Evolutionary conservation across 2,888 invertebrate species (phyloP).

Genomic region (Eupithecia pulchellata): DNA sequence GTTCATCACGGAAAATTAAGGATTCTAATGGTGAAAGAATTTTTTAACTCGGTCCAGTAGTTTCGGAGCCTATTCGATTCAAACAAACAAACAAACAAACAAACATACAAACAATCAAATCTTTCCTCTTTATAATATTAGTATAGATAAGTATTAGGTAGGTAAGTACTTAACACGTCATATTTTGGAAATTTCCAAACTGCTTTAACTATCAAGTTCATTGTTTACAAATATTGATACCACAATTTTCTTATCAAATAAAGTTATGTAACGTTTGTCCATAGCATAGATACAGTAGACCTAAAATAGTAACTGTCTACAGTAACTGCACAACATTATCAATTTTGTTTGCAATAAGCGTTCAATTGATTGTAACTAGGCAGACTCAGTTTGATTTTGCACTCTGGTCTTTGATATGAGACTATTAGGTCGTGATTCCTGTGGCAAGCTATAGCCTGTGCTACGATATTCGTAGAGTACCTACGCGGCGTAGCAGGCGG

Average conservation of each 20-base stretch:
- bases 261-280: constrained; percentile 7
- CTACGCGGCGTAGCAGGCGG: constrained; percentile 49
- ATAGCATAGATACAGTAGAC: constrained; percentile 3
- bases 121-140: too few relatives aligned
- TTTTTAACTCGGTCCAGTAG: too few relatives aligned
- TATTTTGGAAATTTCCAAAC: not conserved
- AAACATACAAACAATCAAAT: too few relatives aligned
- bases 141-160: too few relatives aligned
- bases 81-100: too few relatives aligned
- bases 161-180: not conserved
- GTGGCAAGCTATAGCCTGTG: constrained; percentile 49
- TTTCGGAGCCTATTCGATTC: too few relatives aligned
- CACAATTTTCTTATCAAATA: constrained; percentile 8
- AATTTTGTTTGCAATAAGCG: constrained; percentile 51
- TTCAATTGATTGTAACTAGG: constrained; percentile 50
- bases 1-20: too few relatives aligned
- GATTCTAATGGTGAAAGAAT: too few relatives aligned
- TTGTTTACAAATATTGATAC: constrained; percentile 10
- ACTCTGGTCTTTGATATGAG: constrained; percentile 39
- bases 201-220: not conserved
- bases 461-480: constrained; percentile 40
- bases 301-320: too few relatives aligned
- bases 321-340: constrained; percentile 45
- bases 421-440: constrained; percentile 52
- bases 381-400: constrained; percentile 23